Percentiles rank a stretch among this genome's conserved stretches.
phyloP scores from a whole-genome alignment of 1,140 invertebrate genomes.

The Anoplophora glabripennis region DNA sequence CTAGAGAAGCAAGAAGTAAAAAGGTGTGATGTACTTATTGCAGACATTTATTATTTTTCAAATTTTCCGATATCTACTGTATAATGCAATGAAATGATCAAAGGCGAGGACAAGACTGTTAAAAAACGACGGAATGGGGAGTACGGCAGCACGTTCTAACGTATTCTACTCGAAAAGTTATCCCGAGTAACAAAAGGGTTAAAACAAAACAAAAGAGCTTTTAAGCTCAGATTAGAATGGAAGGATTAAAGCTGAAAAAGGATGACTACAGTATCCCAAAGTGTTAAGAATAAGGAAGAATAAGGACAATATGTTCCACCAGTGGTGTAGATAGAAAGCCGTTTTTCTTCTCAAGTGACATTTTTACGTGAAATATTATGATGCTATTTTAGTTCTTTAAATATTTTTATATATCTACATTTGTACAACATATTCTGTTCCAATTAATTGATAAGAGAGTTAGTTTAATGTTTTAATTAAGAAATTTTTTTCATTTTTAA shows the following conservation, averaged over 20 bases:
- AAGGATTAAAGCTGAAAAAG: slow-evolving; percentile 33
- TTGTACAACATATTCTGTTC: no score
- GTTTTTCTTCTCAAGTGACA: no score
- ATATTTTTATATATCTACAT: no score
- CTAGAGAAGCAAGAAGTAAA: no score
- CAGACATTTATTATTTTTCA: no score
- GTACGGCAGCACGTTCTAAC: slow-evolving; percentile 15
- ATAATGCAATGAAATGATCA: neutral
- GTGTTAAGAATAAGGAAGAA: slow-evolving; percentile 26
- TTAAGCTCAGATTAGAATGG: slow-evolving; percentile 46
- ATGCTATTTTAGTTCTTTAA: no score
- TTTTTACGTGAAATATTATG: no score
- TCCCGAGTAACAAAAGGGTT: slow-evolving; percentile 42
- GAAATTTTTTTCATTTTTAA: no score
- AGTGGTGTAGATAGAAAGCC: slow-evolving; percentile 1
- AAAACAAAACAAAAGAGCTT: slow-evolving; percentile 48
- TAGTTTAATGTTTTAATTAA: no score
- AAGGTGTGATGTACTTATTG: no score
- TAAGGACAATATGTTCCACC: slow-evolving; percentile 12
- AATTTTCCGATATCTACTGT: no score
- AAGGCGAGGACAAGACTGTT: slow-evolving; percentile 10
- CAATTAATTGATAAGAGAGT: no score
- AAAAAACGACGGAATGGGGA: slow-evolving; percentile 11
- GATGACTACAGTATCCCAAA: slow-evolving; percentile 25
- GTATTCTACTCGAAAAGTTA: slow-evolving; percentile 39